These are phyloP conservation scores for Sphenodon punctatus DNA, from an alignment of 2,797 vertebrate species.

Conservation along the genomic window DNA sequence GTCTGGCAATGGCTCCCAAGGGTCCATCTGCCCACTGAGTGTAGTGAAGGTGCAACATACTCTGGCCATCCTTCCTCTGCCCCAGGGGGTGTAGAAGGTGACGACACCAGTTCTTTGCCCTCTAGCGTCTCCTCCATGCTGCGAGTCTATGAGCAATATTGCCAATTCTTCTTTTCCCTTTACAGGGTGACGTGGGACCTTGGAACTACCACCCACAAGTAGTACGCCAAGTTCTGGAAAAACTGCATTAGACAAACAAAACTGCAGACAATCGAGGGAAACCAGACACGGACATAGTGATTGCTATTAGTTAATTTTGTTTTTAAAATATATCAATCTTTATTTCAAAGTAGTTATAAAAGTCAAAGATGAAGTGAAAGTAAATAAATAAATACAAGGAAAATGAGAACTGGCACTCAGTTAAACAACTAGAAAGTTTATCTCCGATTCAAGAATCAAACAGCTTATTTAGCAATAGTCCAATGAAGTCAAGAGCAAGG, in stretches of 20 bases:
- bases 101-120: neutral
- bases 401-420: neutral
- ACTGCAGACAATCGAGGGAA: neutral
- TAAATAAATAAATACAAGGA: neutral
- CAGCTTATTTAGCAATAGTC: neutral
- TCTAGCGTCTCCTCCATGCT: neutral
- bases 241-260: slow-evolving; percentile 68
- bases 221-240: slow-evolving; percentile 84
- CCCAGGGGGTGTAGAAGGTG: neutral
- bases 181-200: slow-evolving; percentile 85
- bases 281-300: neutral
- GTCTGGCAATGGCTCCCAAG: neutral
- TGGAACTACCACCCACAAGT: slow-evolving; percentile 85
- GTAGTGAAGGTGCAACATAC: neutral
- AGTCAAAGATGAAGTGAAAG: neutral
- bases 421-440: neutral
- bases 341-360: neutral
- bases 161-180: slow-evolving; percentile 52
- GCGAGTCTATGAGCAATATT: neutral
- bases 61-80: neutral
- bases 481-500: neutral
- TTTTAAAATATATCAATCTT: neutral
- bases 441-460: neutral
- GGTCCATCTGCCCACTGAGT: too few relatives aligned
- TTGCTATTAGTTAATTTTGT: neutral